These are phyloP conservation scores for Grantiella picta DNA, from an alignment of 2,113 vertebrate species.

Conservation along the genomic window DNA sequence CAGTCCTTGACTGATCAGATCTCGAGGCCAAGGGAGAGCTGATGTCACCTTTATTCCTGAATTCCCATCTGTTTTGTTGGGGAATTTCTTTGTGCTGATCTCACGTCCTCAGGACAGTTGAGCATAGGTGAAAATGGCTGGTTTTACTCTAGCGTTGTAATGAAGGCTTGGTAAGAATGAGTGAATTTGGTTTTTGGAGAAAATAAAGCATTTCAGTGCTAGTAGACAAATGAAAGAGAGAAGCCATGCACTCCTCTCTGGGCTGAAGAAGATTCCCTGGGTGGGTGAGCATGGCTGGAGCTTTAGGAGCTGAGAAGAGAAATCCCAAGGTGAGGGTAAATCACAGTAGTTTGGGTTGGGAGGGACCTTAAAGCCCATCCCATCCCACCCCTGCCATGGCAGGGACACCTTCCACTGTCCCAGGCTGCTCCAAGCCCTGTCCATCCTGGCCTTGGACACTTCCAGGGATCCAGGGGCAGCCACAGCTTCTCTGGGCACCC, in stretches of 20 bases:
- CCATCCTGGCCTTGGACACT: not conserved
- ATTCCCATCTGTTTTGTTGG: not conserved
- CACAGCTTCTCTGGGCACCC: not conserved
- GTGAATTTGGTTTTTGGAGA: not conserved
- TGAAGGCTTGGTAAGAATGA: not conserved
- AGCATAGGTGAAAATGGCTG: not conserved
- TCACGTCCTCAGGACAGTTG: not conserved
- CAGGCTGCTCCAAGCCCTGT: not conserved
- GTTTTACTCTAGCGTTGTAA: not conserved
- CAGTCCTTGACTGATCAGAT: fast-evolving
- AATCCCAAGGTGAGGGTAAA: not conserved
- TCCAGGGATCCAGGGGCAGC: not conserved
- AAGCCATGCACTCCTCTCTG: not conserved
- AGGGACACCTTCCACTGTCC: fast-evolving
- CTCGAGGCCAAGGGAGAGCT: not conserved
- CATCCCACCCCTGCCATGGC: not conserved
- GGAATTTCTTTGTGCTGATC: not conserved
- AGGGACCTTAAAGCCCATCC: not conserved
- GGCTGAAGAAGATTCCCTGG: not conserved
- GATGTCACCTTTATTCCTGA: not conserved
- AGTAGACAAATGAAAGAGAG: fast-evolving
- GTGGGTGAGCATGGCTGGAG: not conserved
- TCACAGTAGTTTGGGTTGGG: not conserved
- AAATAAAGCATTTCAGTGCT: not conserved
- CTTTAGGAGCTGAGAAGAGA: not conserved